Evolutionary conservation across 2,888 invertebrate species (phyloP).

Genomic region (Biston betularia): DNA sequence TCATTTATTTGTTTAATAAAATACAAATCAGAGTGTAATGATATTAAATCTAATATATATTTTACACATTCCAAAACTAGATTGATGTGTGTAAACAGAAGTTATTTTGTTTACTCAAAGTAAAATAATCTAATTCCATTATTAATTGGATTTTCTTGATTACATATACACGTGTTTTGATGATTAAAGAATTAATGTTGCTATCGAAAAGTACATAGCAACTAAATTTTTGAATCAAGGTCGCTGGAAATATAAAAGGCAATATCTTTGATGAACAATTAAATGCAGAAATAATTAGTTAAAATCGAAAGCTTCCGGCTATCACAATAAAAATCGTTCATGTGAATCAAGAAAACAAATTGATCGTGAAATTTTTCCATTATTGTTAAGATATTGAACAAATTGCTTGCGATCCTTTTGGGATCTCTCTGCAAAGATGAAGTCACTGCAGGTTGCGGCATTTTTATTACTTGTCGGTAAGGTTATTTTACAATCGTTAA

Average conservation of each 20-base stretch:
- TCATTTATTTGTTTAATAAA: no score
- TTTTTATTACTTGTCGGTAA: constrained; percentile 59
- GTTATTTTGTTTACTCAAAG: no score
- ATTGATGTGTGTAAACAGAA: no score
- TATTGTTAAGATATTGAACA: constrained; percentile 43
- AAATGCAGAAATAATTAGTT: constrained; percentile 9
- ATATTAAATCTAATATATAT: no score
- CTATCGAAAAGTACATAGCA: background rate
- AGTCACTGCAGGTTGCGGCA: constrained; percentile 44
- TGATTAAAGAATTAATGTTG: background rate
- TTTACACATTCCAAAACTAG: no score
- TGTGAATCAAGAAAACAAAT: constrained; percentile 52
- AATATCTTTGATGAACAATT: constrained; percentile 12
- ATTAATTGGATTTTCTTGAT: background rate
- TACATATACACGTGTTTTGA: background rate
- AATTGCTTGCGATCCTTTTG: constrained; percentile 55
- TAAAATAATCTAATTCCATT: background rate
- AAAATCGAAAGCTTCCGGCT: constrained; percentile 10
- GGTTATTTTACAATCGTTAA: constrained; percentile 25
- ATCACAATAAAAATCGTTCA: constrained; percentile 46
- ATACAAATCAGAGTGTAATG: no score
- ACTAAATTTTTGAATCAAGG: background rate
- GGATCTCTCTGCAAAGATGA: constrained; percentile 59
- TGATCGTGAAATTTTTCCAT: constrained; percentile 58
- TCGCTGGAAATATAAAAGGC: background rate